Percentiles rank a stretch among this genome's conserved stretches.
Conservation (phyloP, 2,113 vertebrate species). For the Misgurnus mizolepis region DNA sequence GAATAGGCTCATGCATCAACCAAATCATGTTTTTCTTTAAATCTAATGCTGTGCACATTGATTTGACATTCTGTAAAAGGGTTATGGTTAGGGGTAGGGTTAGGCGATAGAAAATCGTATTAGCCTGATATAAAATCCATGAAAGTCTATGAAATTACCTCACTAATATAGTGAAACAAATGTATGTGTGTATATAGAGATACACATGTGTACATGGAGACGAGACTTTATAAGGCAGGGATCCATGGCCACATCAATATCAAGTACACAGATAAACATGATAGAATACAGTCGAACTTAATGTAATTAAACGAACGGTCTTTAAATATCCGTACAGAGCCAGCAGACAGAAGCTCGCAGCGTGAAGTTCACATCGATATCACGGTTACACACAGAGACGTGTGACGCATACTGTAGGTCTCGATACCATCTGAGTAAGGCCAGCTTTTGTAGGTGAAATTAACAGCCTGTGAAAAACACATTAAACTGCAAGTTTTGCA, state of each 20-base stretch:
- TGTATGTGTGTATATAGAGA: constrained; percentile 16
- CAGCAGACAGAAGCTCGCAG: constrained; percentile 29
- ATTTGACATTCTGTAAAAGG: too few species aligned
- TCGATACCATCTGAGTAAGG: neutral
- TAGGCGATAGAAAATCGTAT: too few species aligned
- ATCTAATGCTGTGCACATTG: too few species aligned
- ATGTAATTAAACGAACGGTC: constrained; percentile 15
- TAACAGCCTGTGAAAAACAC: neutral
- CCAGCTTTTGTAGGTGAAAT: constrained; percentile 11
- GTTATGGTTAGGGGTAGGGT: too few species aligned
- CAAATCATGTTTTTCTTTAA: too few species aligned
- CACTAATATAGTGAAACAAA: neutral
- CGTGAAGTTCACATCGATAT: neutral
- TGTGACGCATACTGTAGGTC: neutral
- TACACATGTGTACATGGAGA: neutral
- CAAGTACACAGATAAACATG: constrained; percentile 18
- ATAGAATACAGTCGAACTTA: constrained; percentile 1
- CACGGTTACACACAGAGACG: constrained; percentile 5
- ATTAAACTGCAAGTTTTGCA: neutral
- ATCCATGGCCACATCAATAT: constrained; percentile 19
- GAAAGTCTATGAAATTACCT: too few species aligned
- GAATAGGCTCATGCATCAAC: too few species aligned
- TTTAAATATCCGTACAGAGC: constrained; percentile 6
- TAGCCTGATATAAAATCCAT: too few species aligned
- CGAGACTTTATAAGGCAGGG: neutral